phyloP scores from a whole-genome alignment of 2,797 vertebrate species.

The Anolis apletophallus region DNA sequence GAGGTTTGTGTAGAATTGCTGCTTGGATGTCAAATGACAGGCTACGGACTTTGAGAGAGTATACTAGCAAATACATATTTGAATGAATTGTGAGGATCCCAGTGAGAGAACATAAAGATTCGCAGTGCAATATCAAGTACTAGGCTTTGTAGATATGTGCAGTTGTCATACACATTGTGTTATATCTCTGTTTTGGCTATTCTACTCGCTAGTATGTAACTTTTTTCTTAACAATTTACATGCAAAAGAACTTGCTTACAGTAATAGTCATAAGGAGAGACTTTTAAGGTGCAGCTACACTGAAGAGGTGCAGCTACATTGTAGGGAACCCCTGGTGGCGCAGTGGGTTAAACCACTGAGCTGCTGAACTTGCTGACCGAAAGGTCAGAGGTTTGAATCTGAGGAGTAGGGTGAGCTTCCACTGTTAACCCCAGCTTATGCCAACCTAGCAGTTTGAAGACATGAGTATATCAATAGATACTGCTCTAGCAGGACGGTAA shows the following conservation, averaged over 20 bases:
- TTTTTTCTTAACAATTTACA: neutral
- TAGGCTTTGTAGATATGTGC: conserved; percentile 55
- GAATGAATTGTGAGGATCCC: conserved; percentile 73
- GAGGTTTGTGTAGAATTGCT: conserved; percentile 61
- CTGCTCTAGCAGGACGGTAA: too few species aligned
- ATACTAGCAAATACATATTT: conserved; percentile 75
- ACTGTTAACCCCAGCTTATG: too few species aligned
- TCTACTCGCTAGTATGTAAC: neutral
- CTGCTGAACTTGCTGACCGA: too few species aligned
- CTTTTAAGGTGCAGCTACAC: too few species aligned
- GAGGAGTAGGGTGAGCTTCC: too few species aligned
- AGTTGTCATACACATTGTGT: conserved; percentile 62
- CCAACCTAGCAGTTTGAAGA: too few species aligned
- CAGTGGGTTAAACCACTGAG: too few species aligned
- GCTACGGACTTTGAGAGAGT: conserved; percentile 62
- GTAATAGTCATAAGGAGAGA: neutral
- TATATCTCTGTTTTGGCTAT: conserved; percentile 43
- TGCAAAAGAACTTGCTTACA: neutral
- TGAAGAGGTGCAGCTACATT: too few species aligned
- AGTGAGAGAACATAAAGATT: conserved; percentile 59
- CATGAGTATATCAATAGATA: too few species aligned
- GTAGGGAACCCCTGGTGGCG: too few species aligned
- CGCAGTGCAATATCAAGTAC: conserved; percentile 61
- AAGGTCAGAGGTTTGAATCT: too few species aligned
- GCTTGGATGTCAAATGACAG: conserved; percentile 52